Evolutionary conservation across 2,113 vertebrate species (phyloP).

Genomic region (Heptranchias perlo): DNA sequence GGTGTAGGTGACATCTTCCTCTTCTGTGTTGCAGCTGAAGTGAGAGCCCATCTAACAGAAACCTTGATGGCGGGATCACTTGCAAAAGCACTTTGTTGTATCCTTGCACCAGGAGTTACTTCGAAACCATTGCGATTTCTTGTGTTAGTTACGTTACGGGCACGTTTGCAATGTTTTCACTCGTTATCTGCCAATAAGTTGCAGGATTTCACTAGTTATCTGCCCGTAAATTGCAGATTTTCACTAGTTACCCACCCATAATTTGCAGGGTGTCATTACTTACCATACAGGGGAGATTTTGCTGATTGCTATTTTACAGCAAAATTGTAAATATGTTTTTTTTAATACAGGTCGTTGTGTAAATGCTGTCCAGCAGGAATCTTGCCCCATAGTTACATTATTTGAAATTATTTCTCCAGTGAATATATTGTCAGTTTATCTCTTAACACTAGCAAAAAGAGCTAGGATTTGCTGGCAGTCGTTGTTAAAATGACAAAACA

Average conservation of each 20-base stretch:
- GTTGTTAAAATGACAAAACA: neutral
- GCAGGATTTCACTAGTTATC: neutral
- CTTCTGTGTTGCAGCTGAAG: slow-evolving; percentile 64
- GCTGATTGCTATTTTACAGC: neutral
- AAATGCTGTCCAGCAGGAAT: neutral
- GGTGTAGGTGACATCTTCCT: neutral
- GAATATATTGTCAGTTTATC: neutral
- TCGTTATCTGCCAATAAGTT: neutral
- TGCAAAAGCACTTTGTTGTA: slow-evolving; percentile 97
- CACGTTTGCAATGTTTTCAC: neutral
- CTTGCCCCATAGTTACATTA: neutral
- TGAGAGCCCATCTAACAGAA: slow-evolving; percentile 81
- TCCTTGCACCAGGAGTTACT: slow-evolving; percentile 62
- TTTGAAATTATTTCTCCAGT: neutral
- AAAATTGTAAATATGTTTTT: neutral
- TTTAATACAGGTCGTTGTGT: neutral
- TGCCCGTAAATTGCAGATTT: neutral
- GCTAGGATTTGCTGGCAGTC: neutral
- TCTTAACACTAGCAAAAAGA: neutral
- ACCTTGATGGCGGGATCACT: slow-evolving; percentile 84
- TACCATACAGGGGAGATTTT: neutral
- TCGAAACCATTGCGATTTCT: neutral
- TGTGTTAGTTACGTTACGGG: neutral
- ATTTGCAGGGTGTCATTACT: neutral
- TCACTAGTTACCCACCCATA: neutral